Conservation (phyloP, 2,113 vertebrate genomes). For the Rostratula benghalensis region DNA sequence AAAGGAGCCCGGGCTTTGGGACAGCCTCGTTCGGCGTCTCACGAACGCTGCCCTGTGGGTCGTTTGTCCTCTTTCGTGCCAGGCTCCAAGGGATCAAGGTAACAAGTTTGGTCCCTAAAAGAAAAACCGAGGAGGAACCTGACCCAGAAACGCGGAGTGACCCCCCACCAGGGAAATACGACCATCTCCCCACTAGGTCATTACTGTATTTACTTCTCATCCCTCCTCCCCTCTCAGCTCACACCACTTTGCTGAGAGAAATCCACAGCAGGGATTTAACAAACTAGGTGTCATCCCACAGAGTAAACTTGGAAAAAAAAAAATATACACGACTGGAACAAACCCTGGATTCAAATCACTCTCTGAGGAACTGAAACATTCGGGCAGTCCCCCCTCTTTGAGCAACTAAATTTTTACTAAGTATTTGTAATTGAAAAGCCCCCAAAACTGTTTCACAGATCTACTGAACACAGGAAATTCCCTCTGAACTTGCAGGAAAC, state of each 20-base stretch:
- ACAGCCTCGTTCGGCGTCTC: background rate
- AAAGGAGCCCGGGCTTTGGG: too few species aligned
- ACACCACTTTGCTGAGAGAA: background rate
- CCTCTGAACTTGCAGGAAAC: too few species aligned
- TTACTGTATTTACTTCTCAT: fast-evolving
- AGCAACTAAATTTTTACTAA: background rate
- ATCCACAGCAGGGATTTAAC: background rate
- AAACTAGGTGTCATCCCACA: too few species aligned
- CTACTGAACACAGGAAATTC: too few species aligned
- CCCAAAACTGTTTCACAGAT: background rate
- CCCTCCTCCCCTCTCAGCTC: background rate
- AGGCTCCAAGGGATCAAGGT: background rate
- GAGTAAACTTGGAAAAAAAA: background rate
- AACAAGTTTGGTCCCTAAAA: background rate
- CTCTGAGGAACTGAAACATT: background rate
- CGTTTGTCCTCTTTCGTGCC: background rate
- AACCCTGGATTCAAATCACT: background rate
- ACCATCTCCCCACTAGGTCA: fast-evolving
- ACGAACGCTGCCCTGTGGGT: fast-evolving
- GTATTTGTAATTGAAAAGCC: background rate
- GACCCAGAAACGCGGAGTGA: background rate
- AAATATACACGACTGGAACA: fast-evolving
- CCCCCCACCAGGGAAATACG: fast-evolving
- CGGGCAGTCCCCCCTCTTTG: too few species aligned
- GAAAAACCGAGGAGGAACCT: background rate